phyloP scores from a whole-genome alignment of 2,113 vertebrate species.

The Macaca mulatta region DNA sequence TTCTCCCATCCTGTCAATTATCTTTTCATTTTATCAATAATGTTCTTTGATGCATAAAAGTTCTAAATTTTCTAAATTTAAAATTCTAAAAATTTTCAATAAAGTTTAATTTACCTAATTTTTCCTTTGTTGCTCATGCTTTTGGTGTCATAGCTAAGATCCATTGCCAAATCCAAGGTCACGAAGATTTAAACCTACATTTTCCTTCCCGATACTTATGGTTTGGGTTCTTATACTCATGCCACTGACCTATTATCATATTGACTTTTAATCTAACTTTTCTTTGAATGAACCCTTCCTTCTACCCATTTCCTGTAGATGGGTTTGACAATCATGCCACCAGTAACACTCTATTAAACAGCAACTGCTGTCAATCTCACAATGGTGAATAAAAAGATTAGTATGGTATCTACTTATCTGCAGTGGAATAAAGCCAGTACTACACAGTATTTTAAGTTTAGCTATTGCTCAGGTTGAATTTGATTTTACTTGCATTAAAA shows the following conservation, averaged over 20 bases:
- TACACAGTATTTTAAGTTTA: not conserved
- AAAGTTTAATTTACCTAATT: not conserved
- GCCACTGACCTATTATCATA: not conserved
- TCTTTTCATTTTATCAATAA: not conserved
- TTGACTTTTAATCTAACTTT: not conserved
- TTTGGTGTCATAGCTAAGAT: not conserved
- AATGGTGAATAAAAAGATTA: not conserved
- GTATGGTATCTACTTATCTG: not conserved
- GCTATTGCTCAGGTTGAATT: not conserved
- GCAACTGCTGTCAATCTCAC: not conserved
- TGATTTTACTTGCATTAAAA: conserved; percentile 42
- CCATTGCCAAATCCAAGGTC: not conserved
- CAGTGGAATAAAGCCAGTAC: not conserved
- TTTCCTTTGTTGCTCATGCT: not conserved
- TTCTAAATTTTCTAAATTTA: not conserved
- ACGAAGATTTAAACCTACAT: not conserved
- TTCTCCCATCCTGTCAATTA: not conserved
- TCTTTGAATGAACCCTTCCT: not conserved
- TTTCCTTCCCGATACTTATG: not conserved
- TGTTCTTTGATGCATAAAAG: not conserved
- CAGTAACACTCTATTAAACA: not conserved
- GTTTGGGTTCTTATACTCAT: not conserved
- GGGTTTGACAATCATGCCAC: not conserved
- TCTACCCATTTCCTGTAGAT: not conserved
- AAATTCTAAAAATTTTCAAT: not conserved